Base-by-base conservation (phyloP, 1,140 invertebrate genomes). In the Steinernema feltiae region DNA sequence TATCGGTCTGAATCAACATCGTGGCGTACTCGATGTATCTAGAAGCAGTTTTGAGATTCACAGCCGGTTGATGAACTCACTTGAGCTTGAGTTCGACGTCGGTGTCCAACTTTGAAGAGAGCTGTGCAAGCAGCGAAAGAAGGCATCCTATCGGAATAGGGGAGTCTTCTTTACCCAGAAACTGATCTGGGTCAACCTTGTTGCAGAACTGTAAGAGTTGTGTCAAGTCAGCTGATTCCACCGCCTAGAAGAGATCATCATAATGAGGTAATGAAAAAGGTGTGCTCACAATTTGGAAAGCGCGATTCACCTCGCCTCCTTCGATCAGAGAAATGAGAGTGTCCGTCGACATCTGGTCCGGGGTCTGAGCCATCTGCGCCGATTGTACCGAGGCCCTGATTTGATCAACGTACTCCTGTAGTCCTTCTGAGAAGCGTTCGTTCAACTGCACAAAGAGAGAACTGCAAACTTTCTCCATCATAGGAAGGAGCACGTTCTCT, bases 121-220 rank as follows among this genome's bases (percentile, higher is more conserved):
- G 90, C 86, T 97, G 94, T 87, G 95, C 93, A 78, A 97, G 92
- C 0, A 97, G 89, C 0, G 94, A 95, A 30, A 97, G 88, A 71
- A 97, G 89, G 46, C 95, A 93, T 80, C 92, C 92, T 84, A 94
- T 93, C 72, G 91, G 91, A 17, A 94, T 87, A 17, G 90, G 89
- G 85, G 91, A 92, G 0, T 91, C 90, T 70, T 90, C 87, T 7
- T 88, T 88, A 32, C 84, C 84, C 88, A 97, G 95, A 18, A 95
- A 91, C 78, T 90, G 89, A 3, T 90, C 88, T 0, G 91, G 91
- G 83, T 93, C 91, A 1, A 92, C 92, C 76, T 90, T 90, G 76
- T 94, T 91, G 86, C 94, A 94, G 0, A 93, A 91, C 91, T 21
- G 24, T 63, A 27, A 63, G 7, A 3, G 53, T 63, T 7, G 53